phyloP scores from a whole-genome alignment of 2,888 invertebrate species.

The Aleiodes testaceus region DNA sequence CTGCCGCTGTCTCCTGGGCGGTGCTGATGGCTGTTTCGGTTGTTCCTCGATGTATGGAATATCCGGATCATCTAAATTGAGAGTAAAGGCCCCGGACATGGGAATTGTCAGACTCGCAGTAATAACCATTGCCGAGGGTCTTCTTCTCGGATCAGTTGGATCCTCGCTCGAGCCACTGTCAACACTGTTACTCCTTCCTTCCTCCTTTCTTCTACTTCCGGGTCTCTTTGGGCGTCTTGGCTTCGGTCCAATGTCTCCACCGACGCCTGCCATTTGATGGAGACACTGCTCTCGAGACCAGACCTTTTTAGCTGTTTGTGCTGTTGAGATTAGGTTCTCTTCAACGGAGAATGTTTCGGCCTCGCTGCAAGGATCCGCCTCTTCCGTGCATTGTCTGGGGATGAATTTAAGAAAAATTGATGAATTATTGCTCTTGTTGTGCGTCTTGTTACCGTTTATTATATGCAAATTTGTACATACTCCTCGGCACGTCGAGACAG shows the following conservation, averaged over 20 bases:
- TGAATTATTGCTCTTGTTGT: too few species aligned
- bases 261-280: slow-evolving; percentile 71
- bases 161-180: slow-evolving; percentile 73
- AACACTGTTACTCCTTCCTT: slow-evolving; percentile 74
- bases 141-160: slow-evolving; percentile 74
- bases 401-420: neutral
- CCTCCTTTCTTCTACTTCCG: slow-evolving; percentile 72
- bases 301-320: slow-evolving; percentile 71
- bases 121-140: slow-evolving; percentile 79
- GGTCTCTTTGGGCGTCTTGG: slow-evolving; percentile 69
- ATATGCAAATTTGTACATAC: slow-evolving; percentile 63
- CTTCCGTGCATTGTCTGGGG: slow-evolving; percentile 67
- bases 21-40: slow-evolving; percentile 69
- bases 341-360: slow-evolving; percentile 67
- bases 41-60: slow-evolving; percentile 81
- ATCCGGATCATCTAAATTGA: slow-evolving; percentile 78
- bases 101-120: slow-evolving; percentile 89
- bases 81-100: slow-evolving; percentile 74
- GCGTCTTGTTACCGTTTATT: neutral
- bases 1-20: slow-evolving; percentile 74
- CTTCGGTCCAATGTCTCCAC: slow-evolving; percentile 77
- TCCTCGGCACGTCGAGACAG: slow-evolving; percentile 70
- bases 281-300: slow-evolving; percentile 84
- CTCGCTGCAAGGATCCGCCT: slow-evolving; percentile 68
- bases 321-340: slow-evolving; percentile 59